Evolutionary conservation across 2,888 invertebrate genomes (phyloP).

Genomic region (Aleiodes alternator): DNA sequence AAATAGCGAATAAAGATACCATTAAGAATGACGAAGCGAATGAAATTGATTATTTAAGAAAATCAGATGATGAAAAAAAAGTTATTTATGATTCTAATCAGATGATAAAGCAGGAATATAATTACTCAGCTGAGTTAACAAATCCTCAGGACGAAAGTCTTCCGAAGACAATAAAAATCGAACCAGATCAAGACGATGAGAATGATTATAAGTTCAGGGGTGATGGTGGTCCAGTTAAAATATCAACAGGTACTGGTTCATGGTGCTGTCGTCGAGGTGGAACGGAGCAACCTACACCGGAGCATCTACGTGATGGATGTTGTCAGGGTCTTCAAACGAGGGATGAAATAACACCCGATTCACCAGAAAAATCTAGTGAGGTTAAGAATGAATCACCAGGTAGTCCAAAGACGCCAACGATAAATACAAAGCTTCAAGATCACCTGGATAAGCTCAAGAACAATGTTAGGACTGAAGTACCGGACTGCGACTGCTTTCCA

Average conservation of each 20-base stretch:
- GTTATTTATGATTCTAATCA: conserved; percentile 58
- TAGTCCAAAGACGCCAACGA: conserved; percentile 13
- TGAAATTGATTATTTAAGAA: conserved; percentile 32
- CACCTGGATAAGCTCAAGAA: conserved; percentile 80
- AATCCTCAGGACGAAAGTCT: conserved; percentile 54
- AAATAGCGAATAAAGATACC: neutral
- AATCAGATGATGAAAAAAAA: conserved; percentile 35
- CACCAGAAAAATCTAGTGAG: conserved; percentile 72
- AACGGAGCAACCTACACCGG: conserved; percentile 83
- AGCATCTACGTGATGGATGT: conserved; percentile 84
- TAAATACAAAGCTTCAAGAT: conserved; percentile 79
- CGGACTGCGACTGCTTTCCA: conserved; percentile 93
- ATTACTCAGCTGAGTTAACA: conserved; percentile 56
- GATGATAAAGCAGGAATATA: conserved; percentile 67
- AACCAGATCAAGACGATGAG: conserved; percentile 63
- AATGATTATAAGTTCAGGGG: conserved; percentile 77
- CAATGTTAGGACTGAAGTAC: conserved; percentile 88
- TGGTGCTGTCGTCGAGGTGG: conserved; percentile 86
- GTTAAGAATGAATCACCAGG: conserved; percentile 63
- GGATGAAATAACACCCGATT: conserved; percentile 81
- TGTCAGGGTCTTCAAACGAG: conserved; percentile 84
- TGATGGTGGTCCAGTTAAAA: conserved; percentile 82
- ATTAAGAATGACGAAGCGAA: conserved; percentile 30
- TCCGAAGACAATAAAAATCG: conserved; percentile 61
- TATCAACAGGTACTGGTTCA: conserved; percentile 81